Base-by-base conservation (phyloP, 2,113 vertebrate genomes). In the Pedionomus torquatus region DNA sequence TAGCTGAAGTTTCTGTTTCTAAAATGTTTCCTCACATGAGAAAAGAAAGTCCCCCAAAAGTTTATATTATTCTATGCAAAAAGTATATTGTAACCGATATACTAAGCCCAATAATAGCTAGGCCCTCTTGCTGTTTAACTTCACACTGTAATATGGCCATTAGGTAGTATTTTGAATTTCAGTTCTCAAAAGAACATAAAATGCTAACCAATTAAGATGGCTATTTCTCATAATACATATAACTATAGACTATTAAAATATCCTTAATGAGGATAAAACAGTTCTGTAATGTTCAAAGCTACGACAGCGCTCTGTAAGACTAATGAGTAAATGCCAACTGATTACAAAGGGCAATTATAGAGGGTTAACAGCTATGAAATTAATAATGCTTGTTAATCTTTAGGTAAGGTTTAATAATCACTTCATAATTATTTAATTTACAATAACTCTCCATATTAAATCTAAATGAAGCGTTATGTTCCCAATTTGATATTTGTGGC, bases 241-340 rank as follows among this genome's bases (percentile, higher is more conserved):
- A 97, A 94, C 85, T 87, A 93, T 95, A 97, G 88, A 57, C 44
- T 96, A 92, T 94, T 97, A 97, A 95, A 95, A 68, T 61, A 92
- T 89, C 57, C 28, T 12, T 94, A 95, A 90, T 75, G 69, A 75
- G 57, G 79, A 93, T 93, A 95, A 91, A 94, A 89, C 35, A 65
- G 83, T 90, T 76, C 37, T 1, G 14, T 79, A 82, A 94, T 1
- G 2, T 83, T 94, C 58, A 90, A 94, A 94, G n/a, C 44, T 72
- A 21, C 57, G 60, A 86, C 44, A 86, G 11, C 26, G 58, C 26
- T 78, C 51, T 51, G 17, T 83, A 86, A 70, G 79, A 95, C 61
- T 83, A 95, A 96, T 94, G 70, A 91, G 76, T 92, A 95, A 91
- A 81, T 81, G 90, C 49, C 89, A 97, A 83, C 81, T 16, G 48